A percentile compares a stretch with the other conserved stretches of the same genome.
phyloP scores from a whole-genome alignment of 2,888 invertebrate species.

The Frankliniella intonsa region DNA sequence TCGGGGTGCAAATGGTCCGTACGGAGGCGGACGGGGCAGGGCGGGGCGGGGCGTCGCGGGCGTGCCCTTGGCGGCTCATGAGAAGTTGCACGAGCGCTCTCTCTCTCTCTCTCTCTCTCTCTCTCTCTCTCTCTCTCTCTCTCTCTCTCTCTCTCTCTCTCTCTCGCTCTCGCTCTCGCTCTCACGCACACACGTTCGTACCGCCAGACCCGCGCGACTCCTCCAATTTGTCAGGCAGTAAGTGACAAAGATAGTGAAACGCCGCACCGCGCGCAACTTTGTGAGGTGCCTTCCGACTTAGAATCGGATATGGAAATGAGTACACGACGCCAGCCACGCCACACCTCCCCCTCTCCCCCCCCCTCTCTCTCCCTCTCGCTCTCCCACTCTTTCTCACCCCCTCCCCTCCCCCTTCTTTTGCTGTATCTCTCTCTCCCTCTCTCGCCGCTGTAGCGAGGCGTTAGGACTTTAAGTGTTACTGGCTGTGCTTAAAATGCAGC shows the following conservation, averaged over 20 bases:
- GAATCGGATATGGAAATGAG: constrained; percentile 15
- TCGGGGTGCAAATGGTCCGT: background rate
- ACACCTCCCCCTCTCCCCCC: background rate
- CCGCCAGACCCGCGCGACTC: background rate
- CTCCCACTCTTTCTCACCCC: background rate
- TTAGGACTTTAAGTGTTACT: background rate
- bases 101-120: no score
- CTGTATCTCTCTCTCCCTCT: no score
- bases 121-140: no score
- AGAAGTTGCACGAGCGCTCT: no score
- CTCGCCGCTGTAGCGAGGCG: no score
- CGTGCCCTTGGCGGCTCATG: background rate
- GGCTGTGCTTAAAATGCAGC: constrained; percentile 14
- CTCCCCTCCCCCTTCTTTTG: background rate
- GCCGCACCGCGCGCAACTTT: background rate
- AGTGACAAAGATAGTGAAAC: background rate
- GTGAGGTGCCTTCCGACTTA: background rate
- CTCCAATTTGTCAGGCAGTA: no score
- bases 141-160: no score
- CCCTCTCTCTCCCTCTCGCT: background rate
- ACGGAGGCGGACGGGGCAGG: background rate
- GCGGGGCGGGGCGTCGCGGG: background rate
- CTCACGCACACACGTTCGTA: no score
- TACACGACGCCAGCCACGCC: background rate
- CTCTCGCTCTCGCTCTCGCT: no score